Conservation (phyloP, 2,888 invertebrate genomes). For the Lycia hirtaria region DNA sequence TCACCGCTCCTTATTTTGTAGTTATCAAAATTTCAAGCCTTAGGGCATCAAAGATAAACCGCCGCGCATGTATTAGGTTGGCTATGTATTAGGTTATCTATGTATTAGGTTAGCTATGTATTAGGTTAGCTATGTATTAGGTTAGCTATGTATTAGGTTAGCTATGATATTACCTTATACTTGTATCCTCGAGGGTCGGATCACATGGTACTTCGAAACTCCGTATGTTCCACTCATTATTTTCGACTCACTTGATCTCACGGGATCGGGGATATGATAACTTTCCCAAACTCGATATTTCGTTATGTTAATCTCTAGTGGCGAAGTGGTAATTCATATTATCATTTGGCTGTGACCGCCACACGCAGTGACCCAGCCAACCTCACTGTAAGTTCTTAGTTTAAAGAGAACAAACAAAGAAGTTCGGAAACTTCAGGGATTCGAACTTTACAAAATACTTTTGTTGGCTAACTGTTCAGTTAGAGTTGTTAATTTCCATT, state of each 20-base stretch:
- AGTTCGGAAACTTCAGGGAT: slow-evolving; percentile 14
- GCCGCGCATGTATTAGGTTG: slow-evolving; percentile 32
- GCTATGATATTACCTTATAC: slow-evolving; percentile 35
- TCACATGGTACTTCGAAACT: slow-evolving; percentile 54
- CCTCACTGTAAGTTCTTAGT: slow-evolving; percentile 4
- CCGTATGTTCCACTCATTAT: slow-evolving; percentile 62
- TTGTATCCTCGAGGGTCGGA: slow-evolving; percentile 43
- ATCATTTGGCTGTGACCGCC: slow-evolving; percentile 42
- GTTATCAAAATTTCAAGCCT: slow-evolving; percentile 7
- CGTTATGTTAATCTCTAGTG: slow-evolving; percentile 63
- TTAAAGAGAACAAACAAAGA: slow-evolving; percentile 20
- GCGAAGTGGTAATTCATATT: slow-evolving; percentile 58
- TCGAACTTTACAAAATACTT: slow-evolving; percentile 13
- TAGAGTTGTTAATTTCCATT: slow-evolving; percentile 13
- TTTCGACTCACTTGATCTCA: slow-evolving; percentile 52
- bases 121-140: slow-evolving; percentile 38
- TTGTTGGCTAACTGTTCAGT: slow-evolving; percentile 1
- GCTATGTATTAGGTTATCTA: slow-evolving; percentile 34
- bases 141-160: slow-evolving; percentile 35
- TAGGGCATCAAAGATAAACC: slow-evolving; percentile 12
- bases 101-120: slow-evolving; percentile 37
- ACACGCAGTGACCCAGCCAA: slow-evolving; percentile 17
- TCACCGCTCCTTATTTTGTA: background rate
- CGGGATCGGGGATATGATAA: slow-evolving; percentile 56
- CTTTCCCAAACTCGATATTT: slow-evolving; percentile 65